These are phyloP conservation scores for Drosophila pandora DNA, from an alignment of 1,140 invertebrate genomes.

Conservation along the genomic window DNA sequence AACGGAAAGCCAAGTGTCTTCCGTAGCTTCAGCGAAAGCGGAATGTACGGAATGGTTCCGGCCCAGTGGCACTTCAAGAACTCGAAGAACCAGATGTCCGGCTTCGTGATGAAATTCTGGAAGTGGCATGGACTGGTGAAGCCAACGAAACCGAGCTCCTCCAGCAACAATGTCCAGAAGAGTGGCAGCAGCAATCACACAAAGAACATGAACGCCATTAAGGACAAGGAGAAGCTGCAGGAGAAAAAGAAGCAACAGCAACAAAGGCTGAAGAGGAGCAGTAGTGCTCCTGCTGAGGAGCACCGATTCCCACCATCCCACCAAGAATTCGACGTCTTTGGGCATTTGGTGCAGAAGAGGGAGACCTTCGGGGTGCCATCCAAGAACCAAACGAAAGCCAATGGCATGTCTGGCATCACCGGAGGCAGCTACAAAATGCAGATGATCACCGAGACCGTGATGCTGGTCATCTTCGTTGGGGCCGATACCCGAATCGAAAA, in stretches of 20 bases:
- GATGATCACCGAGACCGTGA: slow-evolving; percentile 88
- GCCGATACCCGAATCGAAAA: slow-evolving; percentile 89
- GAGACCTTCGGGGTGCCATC: slow-evolving; percentile 45
- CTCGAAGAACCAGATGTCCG: slow-evolving; percentile 86
- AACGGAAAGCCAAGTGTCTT: slow-evolving; percentile 84
- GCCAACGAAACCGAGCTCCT: slow-evolving; percentile 19
- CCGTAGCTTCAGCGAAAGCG: slow-evolving; percentile 86
- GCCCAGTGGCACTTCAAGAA: slow-evolving; percentile 86
- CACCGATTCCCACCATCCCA: slow-evolving; percentile 43
- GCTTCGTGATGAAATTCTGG: slow-evolving; percentile 92
- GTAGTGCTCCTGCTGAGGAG: neutral
- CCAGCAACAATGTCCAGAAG: slow-evolving; percentile 44
- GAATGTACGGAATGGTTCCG: slow-evolving; percentile 88
- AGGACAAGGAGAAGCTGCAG: slow-evolving; percentile 51
- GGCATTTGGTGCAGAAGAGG: slow-evolving; percentile 69
- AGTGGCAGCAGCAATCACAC: slow-evolving; percentile 41
- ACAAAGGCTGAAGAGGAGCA: slow-evolving; percentile 40
- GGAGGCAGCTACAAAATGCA: slow-evolving; percentile 76
- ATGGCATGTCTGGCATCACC: neutral
- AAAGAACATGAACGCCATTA: slow-evolving; percentile 63
- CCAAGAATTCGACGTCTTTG: slow-evolving; percentile 63
- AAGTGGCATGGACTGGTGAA: slow-evolving; percentile 85
- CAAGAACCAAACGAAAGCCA: slow-evolving; percentile 59
- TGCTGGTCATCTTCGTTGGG: slow-evolving; percentile 90
- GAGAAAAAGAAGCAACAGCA: slow-evolving; percentile 41